Evolutionary conservation across 2,797 vertebrate species (phyloP).

Genomic region (Tarsius wallacei): DNA sequence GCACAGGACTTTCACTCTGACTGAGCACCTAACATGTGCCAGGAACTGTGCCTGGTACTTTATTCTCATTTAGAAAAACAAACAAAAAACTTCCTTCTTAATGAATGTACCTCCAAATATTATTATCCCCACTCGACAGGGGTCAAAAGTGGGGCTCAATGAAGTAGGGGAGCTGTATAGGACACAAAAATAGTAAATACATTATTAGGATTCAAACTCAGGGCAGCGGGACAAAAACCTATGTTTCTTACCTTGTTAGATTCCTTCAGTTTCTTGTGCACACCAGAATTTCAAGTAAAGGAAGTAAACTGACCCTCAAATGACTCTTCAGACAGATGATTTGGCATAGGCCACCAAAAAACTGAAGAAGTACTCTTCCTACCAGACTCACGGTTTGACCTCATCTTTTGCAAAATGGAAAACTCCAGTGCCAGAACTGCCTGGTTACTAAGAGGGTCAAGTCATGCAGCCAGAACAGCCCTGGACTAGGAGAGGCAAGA

Average conservation of each 20-base stretch:
- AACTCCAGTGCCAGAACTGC: background rate
- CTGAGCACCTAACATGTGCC: background rate
- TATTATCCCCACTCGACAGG: background rate
- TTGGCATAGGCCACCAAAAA: background rate
- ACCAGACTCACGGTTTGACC: background rate
- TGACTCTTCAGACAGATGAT: background rate
- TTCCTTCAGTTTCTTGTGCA: background rate
- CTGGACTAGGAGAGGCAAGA: background rate
- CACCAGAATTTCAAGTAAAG: background rate
- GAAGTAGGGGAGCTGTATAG: background rate
- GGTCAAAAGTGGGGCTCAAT: background rate
- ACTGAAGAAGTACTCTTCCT: background rate
- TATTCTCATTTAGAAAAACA: background rate
- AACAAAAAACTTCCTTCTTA: background rate
- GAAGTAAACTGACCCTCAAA: background rate
- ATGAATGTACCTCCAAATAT: background rate
- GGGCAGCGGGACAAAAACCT: background rate
- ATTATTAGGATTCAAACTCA: background rate
- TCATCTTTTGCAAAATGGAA: background rate
- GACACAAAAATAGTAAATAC: background rate
- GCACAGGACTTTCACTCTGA: background rate
- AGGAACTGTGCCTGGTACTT: background rate
- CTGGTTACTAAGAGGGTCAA: background rate
- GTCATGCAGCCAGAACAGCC: background rate
- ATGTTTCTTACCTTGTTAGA: background rate